Base-by-base conservation (phyloP, 2,113 vertebrate species). In the Micronisus gabar region DNA sequence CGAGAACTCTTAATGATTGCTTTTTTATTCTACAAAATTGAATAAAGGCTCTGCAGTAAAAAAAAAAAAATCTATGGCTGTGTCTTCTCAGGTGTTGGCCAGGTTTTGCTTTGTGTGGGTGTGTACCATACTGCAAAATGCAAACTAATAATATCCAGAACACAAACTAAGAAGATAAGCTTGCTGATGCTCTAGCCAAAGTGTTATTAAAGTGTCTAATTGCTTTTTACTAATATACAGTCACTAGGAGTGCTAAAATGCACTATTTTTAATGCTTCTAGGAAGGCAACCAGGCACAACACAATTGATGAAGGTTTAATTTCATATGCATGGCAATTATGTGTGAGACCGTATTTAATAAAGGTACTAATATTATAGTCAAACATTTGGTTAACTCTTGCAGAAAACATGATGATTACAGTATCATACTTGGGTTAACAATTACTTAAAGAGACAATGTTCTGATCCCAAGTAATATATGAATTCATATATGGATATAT, bases 191-290 rank as follows among this genome's bases (percentile, higher is more conserved):
- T 76, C 32, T 27, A 79, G 45, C 23, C 73, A 75, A 93, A 95
- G 70, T 81, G 30, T 80, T 93, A 56, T 85, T 93, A 80, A 94
- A 94, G 20, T 66, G n/a, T 67, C 67, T 94, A 93, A 97, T 95
- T 95, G 86, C 40, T 75, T 96, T 87, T 92, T 92, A 62, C 45
- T 94, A 93, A 94, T 81, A 93, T 91, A 43, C 26, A 48, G 23
- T 80, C 66, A 61, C 38, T 18, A 50, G 30, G 78, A 85, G 43
- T 83, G 11, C 17, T 45, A 40, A 88, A 74, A 68, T 40, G 9
- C 19, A 48, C 29, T 38, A 7, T 66, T 91, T 88, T 88, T 59
- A 18, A 41, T 81, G 72, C 27, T 94, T 82, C 40, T 79, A 72
- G 30, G 26, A 88, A 56, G 6, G 11, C 48, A 91, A 88, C 48